Evolutionary conservation across 1,140 invertebrate species (phyloP).

Genomic region (Hyles euphorbiae): DNA sequence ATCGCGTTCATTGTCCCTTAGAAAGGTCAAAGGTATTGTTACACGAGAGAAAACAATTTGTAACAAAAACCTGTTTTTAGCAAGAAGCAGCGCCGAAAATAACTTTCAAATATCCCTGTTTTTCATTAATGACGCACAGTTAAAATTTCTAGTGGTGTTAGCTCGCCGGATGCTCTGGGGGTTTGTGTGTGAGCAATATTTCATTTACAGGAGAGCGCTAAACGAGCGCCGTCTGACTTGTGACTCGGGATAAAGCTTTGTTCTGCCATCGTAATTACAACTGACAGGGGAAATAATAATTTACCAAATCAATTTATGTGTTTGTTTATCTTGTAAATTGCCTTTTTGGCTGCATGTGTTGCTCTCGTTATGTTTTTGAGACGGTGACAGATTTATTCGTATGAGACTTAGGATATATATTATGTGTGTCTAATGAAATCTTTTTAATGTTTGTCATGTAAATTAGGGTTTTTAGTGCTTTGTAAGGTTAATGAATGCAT

Average conservation of each 20-base stretch:
- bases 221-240: constrained; percentile 31
- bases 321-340: too few species aligned
- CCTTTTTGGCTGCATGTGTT: too few species aligned
- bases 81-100: neutral
- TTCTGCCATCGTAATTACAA: constrained; percentile 17
- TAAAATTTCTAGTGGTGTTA: constrained; percentile 2
- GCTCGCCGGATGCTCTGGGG: constrained; percentile 1
- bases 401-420: too few species aligned
- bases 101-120: constrained; percentile 1
- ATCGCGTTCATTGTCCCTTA: constrained; percentile 48
- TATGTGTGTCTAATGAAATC: too few species aligned
- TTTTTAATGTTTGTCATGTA: too few species aligned
- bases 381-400: too few species aligned
- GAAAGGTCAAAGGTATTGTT: constrained; percentile 49
- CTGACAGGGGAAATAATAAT: constrained; percentile 18
- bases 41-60: constrained; percentile 6
- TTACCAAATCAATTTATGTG: neutral
- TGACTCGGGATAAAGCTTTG: constrained; percentile 26
- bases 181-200: constrained; percentile 27
- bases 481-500: too few species aligned
- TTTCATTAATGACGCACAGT: constrained; percentile 7
- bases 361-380: too few species aligned
- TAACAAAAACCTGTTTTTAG: too few species aligned
- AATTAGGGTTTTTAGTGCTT: too few species aligned
- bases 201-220: constrained; percentile 30